Evolutionary conservation across 1,140 invertebrate genomes (phyloP), one percentile per base, ranked within the genome.

Genomic region (Bombus confusus): DNA sequence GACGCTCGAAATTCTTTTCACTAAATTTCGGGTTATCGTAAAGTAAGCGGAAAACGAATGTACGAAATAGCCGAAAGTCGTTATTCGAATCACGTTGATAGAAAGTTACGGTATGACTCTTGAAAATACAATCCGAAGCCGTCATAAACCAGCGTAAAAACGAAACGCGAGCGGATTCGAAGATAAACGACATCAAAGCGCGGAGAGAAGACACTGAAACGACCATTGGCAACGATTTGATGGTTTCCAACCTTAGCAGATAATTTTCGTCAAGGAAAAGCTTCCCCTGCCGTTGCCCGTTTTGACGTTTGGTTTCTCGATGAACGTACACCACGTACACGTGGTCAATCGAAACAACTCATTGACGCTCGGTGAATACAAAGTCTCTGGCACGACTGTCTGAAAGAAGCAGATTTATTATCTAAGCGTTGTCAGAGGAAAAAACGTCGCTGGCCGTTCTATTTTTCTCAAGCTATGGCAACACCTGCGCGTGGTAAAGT

Each of bases 401-500:
- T 0, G 64, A 31, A 25, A 25, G 9, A 68, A 37, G 2, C 31
- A 25, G 66, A 68, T 68, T 68, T 68, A 37, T 68, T 37, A 12
- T 22, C 31, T 10, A 52, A 52, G 6, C 18, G 25, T 28, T 1
- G 37, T 28, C 10, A 13, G 22, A 15, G n/a, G 12, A 31, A 52
- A 41, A 47, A 31, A 25, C 8, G 9, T 72, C 71, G 71, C n/a
- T 74, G 52, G 80, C 66, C 90, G 80, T 89, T 83, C 74, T 76
- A 80, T 83, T 89, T 86, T 90, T 84, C 72, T n/a, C 41, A 9
- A 81, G 39, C 69, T 79, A 52, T 25, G 80, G 85, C 79, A 83
- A 89, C 89, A 90, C 79, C 88, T 90, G 89, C 72, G 78, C 83
- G 69, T 72, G 66, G 74, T 86, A 87, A 91, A 91, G 80, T 91